Evolutionary conservation across 2,113 vertebrate species (phyloP).

Genomic region (Oreotrochilus melanogaster): DNA sequence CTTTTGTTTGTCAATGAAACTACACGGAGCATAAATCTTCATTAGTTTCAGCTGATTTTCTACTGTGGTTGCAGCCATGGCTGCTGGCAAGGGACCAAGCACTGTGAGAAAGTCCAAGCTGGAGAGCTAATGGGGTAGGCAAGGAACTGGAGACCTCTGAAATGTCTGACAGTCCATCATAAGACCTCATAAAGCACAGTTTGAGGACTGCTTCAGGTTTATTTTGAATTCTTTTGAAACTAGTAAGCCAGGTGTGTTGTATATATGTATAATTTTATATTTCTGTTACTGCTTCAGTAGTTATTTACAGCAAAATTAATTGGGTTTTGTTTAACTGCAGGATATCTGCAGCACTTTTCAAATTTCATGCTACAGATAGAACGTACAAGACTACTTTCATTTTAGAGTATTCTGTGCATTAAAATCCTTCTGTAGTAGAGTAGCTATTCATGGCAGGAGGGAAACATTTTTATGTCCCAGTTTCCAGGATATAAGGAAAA

Average conservation of each 20-base stretch:
- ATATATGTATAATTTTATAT: not conserved
- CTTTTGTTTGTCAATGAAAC: not conserved
- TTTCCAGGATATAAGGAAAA: not conserved
- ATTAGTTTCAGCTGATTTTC: not conserved
- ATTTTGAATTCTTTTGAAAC: not conserved
- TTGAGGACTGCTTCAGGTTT: not conserved
- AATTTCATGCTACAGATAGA: not conserved
- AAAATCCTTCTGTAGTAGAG: not conserved
- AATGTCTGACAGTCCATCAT: not conserved
- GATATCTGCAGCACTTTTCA: not conserved
- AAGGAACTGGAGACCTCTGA: not conserved
- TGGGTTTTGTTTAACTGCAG: not conserved
- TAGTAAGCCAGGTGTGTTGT: not conserved
- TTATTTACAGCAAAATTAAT: not conserved
- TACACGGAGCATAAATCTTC: not conserved
- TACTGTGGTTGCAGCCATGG: not conserved
- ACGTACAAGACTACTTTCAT: not conserved
- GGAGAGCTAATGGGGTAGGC: not conserved
- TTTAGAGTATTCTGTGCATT: not conserved
- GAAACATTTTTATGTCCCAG: not conserved
- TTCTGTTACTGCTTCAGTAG: not conserved
- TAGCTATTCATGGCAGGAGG: not conserved
- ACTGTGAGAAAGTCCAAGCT: not conserved
- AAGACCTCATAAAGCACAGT: not conserved
- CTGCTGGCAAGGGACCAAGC: not conserved